A percentile compares a stretch with the other conserved stretches of the same genome.
Evolutionary conservation across 2,888 invertebrate species (phyloP).

Genomic region (Choreutis nemorana): DNA sequence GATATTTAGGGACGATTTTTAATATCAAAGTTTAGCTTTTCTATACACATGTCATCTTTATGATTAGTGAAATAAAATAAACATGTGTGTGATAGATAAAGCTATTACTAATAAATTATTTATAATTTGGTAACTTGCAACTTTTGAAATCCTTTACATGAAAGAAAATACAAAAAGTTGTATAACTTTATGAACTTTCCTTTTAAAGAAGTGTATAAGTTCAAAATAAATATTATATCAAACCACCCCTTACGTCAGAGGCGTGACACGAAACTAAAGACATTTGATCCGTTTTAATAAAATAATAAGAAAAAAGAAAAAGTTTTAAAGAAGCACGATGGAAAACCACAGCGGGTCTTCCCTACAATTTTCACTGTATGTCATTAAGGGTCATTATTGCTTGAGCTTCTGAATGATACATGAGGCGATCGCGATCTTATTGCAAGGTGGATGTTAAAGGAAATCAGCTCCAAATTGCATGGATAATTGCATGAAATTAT

Average conservation of each 20-base stretch:
- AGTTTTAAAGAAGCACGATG: slow-evolving; percentile 12
- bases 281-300: slow-evolving; percentile 14
- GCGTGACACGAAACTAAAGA: no score
- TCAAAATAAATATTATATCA: not conserved
- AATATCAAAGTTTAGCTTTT: no score
- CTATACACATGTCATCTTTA: no score
- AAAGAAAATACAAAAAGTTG: no score
- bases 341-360: slow-evolving; percentile 14
- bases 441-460: slow-evolving; percentile 32
- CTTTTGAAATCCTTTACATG: no score
- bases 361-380: slow-evolving; percentile 16
- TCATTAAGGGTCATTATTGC: slow-evolving; percentile 44
- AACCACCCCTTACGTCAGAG: not conserved
- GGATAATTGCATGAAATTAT: slow-evolving; percentile 25
- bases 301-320: slow-evolving; percentile 16
- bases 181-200: no score
- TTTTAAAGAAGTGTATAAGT: not conserved
- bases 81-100: no score
- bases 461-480: slow-evolving; percentile 34
- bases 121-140: no score
- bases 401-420: slow-evolving; percentile 41
- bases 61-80: no score
- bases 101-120: no score
- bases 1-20: no score
- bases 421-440: slow-evolving; percentile 40